A percentile compares a stretch with the other conserved stretches of the same genome.
These are phyloP conservation scores for Microcebus murinus DNA, from an alignment of 2,113 vertebrate species.

Conservation along the genomic window DNA sequence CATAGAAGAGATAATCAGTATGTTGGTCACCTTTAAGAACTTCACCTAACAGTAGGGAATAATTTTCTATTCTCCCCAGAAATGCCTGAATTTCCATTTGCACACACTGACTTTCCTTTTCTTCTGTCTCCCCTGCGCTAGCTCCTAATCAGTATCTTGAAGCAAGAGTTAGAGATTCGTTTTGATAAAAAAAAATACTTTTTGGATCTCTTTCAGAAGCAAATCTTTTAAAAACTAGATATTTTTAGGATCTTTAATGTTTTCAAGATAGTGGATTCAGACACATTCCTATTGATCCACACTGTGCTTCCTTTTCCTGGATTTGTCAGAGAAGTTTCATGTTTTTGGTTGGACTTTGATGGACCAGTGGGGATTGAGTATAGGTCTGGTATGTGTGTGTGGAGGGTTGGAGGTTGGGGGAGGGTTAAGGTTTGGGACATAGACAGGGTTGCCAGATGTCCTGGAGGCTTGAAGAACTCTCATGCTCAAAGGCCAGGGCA, in stretches of 20 bases:
- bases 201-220: neutral
- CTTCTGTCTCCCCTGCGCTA: neutral
- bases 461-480: neutral
- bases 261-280: neutral
- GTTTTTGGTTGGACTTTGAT: neutral
- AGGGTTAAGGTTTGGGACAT: neutral
- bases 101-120: neutral
- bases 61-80: neutral
- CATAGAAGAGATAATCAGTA: neutral
- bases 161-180: neutral
- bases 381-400: neutral
- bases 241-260: neutral
- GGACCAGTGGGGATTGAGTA: neutral
- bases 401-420: rapidly evolving
- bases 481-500: neutral
- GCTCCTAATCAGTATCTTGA: neutral
- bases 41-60: neutral
- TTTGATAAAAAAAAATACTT: neutral
- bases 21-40: neutral
- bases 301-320: neutral
- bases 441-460: neutral
- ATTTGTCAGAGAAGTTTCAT: neutral
- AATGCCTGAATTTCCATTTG: neutral
- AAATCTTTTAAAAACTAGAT: neutral
- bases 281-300: neutral